Conservation (phyloP, 2,888 invertebrate genomes). For the Drosophila affinis region DNA sequence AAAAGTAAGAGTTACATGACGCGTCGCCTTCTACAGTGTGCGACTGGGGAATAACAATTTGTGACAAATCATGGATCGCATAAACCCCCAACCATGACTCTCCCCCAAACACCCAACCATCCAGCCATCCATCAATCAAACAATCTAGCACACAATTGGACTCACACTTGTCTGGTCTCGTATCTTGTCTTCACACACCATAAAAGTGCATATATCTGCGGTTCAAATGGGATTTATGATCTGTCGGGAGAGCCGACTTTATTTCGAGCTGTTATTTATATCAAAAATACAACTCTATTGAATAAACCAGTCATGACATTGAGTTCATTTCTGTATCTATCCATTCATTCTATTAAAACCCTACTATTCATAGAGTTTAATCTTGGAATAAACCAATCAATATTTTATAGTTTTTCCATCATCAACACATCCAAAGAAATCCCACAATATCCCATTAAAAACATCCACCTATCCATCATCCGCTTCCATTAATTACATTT, state of each 20-base stretch:
- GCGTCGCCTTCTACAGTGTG: slow-evolving; percentile 33
- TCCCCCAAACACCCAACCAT: slow-evolving; percentile 11
- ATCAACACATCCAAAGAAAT: not conserved
- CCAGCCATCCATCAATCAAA: slow-evolving; percentile 37
- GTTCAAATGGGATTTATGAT: not conserved
- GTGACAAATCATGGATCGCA: slow-evolving; percentile 43
- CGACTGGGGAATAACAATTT: slow-evolving; percentile 37
- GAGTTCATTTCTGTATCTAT: not conserved
- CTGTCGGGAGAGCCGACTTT: not conserved
- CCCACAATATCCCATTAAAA: not conserved
- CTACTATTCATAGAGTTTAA: not conserved
- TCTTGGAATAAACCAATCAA: not conserved
- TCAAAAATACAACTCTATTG: not conserved
- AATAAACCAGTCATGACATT: not conserved
- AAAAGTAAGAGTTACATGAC: slow-evolving; percentile 78
- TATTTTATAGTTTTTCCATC: not conserved
- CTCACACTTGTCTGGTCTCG: not conserved
- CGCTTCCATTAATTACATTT: not conserved
- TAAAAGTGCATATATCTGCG: not conserved
- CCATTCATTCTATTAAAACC: too few relatives aligned
- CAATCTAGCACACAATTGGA: slow-evolving; percentile 15
- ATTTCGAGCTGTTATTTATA: not conserved
- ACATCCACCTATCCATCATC: not conserved
- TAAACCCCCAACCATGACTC: not conserved
- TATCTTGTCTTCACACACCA: not conserved